A percentile compares a stretch with the other conserved stretches of the same genome.
Evolutionary conservation across 2,113 vertebrate species (phyloP).

Genomic region (Eudyptes chrysolophus): DNA sequence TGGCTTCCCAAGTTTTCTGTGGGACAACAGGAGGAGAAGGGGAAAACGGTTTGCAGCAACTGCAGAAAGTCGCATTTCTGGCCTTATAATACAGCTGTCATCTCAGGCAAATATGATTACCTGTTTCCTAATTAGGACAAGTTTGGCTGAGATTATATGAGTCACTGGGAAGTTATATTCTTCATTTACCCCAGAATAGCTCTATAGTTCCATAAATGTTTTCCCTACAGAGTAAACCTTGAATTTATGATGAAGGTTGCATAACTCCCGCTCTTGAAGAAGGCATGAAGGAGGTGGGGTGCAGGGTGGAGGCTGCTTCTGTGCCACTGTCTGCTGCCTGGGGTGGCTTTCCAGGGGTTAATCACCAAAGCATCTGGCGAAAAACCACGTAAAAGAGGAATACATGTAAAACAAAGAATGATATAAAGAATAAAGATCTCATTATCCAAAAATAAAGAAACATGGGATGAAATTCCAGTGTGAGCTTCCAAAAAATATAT

Average conservation of each 20-base stretch:
- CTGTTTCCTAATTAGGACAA: not conserved
- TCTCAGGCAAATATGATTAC: not conserved
- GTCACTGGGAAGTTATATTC: not conserved
- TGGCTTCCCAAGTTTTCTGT: not conserved
- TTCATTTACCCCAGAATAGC: not conserved
- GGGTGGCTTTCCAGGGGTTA: not conserved
- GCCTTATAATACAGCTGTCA: not conserved
- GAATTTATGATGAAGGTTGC: not conserved
- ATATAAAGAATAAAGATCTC: not conserved
- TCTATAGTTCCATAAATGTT: not conserved
- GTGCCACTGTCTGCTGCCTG: not conserved
- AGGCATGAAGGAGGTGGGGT: fast-evolving
- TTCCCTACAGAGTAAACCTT: not conserved
- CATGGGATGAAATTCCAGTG: fast-evolving
- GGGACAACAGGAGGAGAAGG: not conserved
- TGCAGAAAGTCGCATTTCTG: not conserved
- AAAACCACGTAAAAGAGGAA: not conserved
- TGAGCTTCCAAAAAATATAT: not conserved
- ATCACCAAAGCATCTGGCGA: not conserved
- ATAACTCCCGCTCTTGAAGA: not conserved
- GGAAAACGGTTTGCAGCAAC: not conserved
- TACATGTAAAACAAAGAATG: fast-evolving
- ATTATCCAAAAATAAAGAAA: not conserved
- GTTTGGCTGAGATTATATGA: not conserved
- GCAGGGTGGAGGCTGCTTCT: not conserved